Evolutionary conservation across 2,113 vertebrate genomes (phyloP), one percentile per base, ranked within the genome.

Genomic region (Hemicordylus capensis): DNA sequence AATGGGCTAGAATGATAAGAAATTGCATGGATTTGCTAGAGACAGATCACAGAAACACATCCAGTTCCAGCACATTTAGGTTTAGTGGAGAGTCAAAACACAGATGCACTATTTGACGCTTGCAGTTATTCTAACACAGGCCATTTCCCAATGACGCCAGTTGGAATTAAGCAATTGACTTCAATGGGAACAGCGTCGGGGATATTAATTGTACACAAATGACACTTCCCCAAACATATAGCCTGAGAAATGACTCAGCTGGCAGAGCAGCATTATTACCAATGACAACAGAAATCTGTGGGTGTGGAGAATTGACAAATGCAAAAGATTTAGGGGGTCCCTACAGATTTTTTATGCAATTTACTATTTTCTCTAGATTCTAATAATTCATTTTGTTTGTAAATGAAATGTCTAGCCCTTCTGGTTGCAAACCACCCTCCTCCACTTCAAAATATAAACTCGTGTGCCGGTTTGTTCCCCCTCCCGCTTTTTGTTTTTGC

Each of bases 151-250:
- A 59, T 73, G n/a, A 85, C 79, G 76, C 77, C 66, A 31, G 58
- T 48, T 37, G 67, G 39, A 79, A 63, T 85, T 85, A 73, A 63
- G 76, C 76, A 80, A 64, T 79, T 73, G 76, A 79, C 76, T 85
- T 85, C 51, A 72, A 48, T 85, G 84, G 66, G 84, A 61, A 59
- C 56, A 73, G 42, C 64, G 34, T 85, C n/a, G n/a, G 42, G 84
- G 66, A 80, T 79, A 80, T 80, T 85, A 85, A 85, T 85, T 85
- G 84, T 78, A 63, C 84, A 85, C 84, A 79, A 79, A 79, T 85
- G 84, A 70, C 84, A 63, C 67, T 85, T 85, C 42, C 31, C 39
- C 34, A 85, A 85, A 85, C 76, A 80, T 80, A 73, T 48, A 64
- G 42, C 64, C 54, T 85, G 84, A 82, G 56, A 85, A 85, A 80